Percentiles rank a stretch among this genome's conserved stretches.
phyloP scores from a whole-genome alignment of 2,888 invertebrate species.

The Volucella inanis region DNA sequence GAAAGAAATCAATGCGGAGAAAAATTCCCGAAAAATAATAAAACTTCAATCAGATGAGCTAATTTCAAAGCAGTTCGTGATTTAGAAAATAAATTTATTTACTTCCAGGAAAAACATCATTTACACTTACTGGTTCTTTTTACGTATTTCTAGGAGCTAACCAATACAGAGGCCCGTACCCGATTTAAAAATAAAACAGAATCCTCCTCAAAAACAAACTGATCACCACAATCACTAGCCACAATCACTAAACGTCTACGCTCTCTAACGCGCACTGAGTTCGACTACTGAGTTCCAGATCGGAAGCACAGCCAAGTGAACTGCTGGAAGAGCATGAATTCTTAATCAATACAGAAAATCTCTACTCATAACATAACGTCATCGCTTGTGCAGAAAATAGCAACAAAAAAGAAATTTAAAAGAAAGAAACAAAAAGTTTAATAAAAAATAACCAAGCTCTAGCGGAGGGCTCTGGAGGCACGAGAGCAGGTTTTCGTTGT shows the following conservation, averaged over 20 bases:
- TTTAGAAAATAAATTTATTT: slow-evolving; percentile 13
- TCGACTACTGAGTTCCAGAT: slow-evolving; percentile 50
- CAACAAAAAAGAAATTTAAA: slow-evolving; percentile 11
- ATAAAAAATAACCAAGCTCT: slow-evolving; percentile 33
- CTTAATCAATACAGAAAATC: slow-evolving; percentile 54
- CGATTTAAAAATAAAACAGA: slow-evolving; percentile 61
- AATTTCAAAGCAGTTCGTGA: not conserved
- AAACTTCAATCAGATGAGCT: slow-evolving; percentile 15
- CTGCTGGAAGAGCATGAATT: slow-evolving; percentile 58
- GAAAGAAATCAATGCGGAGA: too few relatives aligned
- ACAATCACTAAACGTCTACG: slow-evolving; percentile 42
- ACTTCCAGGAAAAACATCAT: slow-evolving; percentile 26
- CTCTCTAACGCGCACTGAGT: slow-evolving; percentile 49
- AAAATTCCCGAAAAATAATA: slow-evolving; percentile 6
- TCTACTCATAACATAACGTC: slow-evolving; percentile 52
- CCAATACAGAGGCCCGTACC: slow-evolving; percentile 26
- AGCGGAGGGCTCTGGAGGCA: slow-evolving; percentile 19
- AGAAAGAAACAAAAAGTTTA: not conserved
- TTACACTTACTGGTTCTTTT: slow-evolving; percentile 57
- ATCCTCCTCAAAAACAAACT: slow-evolving; percentile 15
- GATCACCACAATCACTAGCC: slow-evolving; percentile 15
- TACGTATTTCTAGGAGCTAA: slow-evolving; percentile 39
- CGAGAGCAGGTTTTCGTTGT: slow-evolving; percentile 63
- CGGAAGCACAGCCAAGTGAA: slow-evolving; percentile 4
- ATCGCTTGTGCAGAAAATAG: slow-evolving; percentile 64